Base-by-base conservation (phyloP, 2,888 invertebrate species). In the Lycia hirtaria region DNA sequence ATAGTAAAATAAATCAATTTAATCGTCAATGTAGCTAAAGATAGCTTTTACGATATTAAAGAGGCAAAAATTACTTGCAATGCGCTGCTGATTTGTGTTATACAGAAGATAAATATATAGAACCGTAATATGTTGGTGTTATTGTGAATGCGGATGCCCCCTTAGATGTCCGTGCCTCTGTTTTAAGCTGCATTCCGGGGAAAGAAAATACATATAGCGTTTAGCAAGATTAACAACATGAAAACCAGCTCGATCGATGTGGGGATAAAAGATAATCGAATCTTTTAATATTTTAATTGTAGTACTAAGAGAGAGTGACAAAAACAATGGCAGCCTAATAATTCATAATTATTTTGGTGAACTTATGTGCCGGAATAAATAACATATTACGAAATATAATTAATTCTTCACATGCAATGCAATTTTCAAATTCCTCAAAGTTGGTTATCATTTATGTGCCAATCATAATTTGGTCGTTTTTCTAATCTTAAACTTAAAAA, bases 131-230 rank as follows among this genome's bases (percentile, higher is more conserved):
- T 52, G 38, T 56, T 72, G 73, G 72, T 77, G 75, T 77, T 71
- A 68, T 47, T 73, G 69, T 72, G 76, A 67, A 71, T 70, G 76
- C 71, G 63, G 76, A 73, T 75, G 75, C 72, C 72, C 72, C 71
- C 66, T 73, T 61, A 58, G 76, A 67, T 71, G 80, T 84, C 83
- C 83, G 81, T 77, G 78, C 73, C 72, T 76, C 82, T 77, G 67
- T 83, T 68, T 89, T 92, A 92, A 87, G 91, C 91, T 92, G 91
- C 91, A 89, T 89, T 89, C 91, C 91, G 65, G 76, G 71, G 74
- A 70, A 64, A 71, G 62, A 71, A 72, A 76, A 19, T n/a, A 75
- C 67, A 67, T 65, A 65, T 53, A 69, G 73, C 69, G 63, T 73
- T 75, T 72, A 75, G 63, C 69, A 55, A 59, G 28, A 54, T 45